phyloP scores from a whole-genome alignment of 2,113 vertebrate species.

The Bubo bubo region DNA sequence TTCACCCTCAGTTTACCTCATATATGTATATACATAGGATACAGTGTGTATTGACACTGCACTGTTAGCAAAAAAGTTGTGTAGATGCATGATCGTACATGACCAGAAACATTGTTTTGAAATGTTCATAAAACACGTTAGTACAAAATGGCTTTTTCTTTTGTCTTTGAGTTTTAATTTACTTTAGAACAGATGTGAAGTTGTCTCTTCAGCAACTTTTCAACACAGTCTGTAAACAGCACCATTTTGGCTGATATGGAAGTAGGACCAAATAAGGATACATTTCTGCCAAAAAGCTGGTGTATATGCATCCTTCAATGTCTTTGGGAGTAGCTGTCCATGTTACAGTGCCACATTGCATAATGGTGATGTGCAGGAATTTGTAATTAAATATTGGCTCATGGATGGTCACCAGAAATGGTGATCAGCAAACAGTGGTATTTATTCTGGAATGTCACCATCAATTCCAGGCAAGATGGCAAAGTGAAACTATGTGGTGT shows the following conservation, averaged over 20 bases:
- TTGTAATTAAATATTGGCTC: slow-evolving; percentile 4
- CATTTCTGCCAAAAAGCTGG: background rate
- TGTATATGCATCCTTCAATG: background rate
- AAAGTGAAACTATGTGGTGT: background rate
- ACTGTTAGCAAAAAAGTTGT: background rate
- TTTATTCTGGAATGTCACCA: background rate
- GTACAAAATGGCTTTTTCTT: background rate
- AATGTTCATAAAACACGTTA: background rate
- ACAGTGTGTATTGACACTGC: background rate
- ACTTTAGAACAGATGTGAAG: background rate
- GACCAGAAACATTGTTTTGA: background rate
- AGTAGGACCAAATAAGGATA: background rate
- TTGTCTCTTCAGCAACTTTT: background rate
- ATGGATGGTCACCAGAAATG: background rate
- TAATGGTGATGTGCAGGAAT: background rate
- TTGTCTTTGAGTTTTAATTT: background rate
- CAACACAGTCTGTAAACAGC: background rate
- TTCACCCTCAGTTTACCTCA: background rate
- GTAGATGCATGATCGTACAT: background rate
- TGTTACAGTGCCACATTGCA: background rate
- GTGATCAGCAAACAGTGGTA: background rate
- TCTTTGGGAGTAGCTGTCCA: background rate
- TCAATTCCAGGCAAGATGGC: background rate
- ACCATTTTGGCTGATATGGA: background rate
- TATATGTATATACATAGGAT: background rate